Conservation (phyloP, 2,888 invertebrate genomes). For the Alcis repandata region DNA sequence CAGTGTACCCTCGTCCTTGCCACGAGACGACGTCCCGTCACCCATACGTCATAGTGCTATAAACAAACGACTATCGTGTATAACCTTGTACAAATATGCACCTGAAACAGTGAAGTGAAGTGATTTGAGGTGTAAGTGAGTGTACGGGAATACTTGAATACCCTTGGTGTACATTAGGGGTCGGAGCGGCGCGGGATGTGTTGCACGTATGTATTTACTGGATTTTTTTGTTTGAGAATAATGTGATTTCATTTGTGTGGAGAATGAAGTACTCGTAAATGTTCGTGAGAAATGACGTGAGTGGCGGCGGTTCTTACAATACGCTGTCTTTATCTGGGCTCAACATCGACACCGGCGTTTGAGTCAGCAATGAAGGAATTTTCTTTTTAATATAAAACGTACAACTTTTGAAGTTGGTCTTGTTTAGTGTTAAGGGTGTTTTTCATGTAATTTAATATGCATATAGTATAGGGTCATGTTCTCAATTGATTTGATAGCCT, state of each 20-base stretch:
- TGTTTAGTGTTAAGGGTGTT: too few species aligned
- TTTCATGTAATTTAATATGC: too few species aligned
- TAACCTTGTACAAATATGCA: constrained; percentile 31
- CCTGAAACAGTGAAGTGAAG: constrained; percentile 29
- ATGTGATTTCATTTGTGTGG: constrained; percentile 2
- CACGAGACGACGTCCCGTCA: constrained; percentile 55
- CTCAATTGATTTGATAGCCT: too few species aligned
- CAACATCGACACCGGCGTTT: neutral
- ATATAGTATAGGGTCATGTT: too few species aligned
- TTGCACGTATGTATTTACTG: constrained; percentile 35
- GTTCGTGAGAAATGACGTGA: neutral
- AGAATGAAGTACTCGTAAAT: constrained; percentile 6
- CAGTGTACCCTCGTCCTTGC: constrained; percentile 62
- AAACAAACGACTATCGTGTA: constrained; percentile 36
- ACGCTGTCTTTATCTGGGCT: neutral
- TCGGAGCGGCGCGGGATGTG: constrained; percentile 27
- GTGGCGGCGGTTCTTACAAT: neutral
- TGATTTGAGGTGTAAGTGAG: constrained; percentile 28
- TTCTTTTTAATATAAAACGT: too few species aligned
- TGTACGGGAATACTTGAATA: constrained; percentile 6
- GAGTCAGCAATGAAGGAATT: neutral
- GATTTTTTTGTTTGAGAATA: constrained; percentile 16
- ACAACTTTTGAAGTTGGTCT: too few species aligned
- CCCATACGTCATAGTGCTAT: constrained; percentile 25
- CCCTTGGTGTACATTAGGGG: constrained; percentile 17